Percentiles rank a stretch among this genome's conserved stretches.
Evolutionary conservation across 2,797 vertebrate species (phyloP).

Genomic region (Sebastes paucispinis): DNA sequence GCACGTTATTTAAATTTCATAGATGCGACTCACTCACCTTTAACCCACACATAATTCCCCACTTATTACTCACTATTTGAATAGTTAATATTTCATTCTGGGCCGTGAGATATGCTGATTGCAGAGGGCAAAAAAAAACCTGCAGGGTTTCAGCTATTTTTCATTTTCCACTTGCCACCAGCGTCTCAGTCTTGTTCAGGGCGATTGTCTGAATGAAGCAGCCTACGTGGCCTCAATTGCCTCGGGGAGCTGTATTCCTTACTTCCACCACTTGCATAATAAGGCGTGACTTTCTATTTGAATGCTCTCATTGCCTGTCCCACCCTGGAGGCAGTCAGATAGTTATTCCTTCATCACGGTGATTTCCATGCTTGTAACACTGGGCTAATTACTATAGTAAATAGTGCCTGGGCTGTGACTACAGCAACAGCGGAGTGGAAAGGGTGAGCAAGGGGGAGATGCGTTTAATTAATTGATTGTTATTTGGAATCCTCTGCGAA

Average conservation of each 20-base stretch:
- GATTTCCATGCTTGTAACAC: constrained; percentile 73
- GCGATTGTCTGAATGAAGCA: constrained; percentile 44
- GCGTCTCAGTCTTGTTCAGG: constrained; percentile 30
- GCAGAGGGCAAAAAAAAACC: constrained; percentile 1
- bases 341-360: constrained; percentile 69
- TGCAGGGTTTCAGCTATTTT: constrained; percentile 30
- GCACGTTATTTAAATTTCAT: constrained; percentile 13
- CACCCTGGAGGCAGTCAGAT: constrained; percentile 65
- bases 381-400: constrained; percentile 74
- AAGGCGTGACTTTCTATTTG: constrained; percentile 65
- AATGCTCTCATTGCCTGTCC: constrained; percentile 60
- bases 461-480: constrained; percentile 67
- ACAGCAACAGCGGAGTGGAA: constrained; percentile 51
- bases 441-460: constrained; percentile 53
- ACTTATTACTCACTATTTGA: constrained; percentile 12
- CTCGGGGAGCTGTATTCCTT: constrained; percentile 52
- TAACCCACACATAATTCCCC: not conserved
- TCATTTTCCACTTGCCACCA: constrained; percentile 42
- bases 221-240: constrained; percentile 65
- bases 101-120: constrained; percentile 31
- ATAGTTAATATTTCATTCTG: constrained; percentile 28
- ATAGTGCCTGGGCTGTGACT: constrained; percentile 62
- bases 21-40: not conserved
- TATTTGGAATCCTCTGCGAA: constrained; percentile 48
- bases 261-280: constrained; percentile 61